These are phyloP conservation scores for Bubo scandiacus DNA, from an alignment of 2,113 vertebrate species.

Conservation along the genomic window DNA sequence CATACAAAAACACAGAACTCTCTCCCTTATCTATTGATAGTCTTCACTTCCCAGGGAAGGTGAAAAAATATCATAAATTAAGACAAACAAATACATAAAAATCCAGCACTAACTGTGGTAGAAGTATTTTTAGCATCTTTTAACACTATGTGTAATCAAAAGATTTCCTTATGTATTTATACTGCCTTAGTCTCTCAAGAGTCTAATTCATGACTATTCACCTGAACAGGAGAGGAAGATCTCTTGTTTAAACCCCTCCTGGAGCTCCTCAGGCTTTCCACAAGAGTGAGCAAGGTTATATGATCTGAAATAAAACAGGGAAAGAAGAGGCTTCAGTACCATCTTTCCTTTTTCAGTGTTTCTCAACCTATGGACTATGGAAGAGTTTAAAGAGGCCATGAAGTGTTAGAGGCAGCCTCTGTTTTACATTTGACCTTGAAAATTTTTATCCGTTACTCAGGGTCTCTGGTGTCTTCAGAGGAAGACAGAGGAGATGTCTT, in stretches of 20 bases:
- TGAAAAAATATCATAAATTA: not conserved
- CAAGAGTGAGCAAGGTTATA: slow-evolving; percentile 33
- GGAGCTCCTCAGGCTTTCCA: slow-evolving; percentile 35
- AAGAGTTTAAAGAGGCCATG: not conserved
- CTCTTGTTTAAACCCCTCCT: slow-evolving; percentile 17
- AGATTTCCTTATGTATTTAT: slow-evolving; percentile 18
- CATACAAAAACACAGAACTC: slow-evolving; percentile 69
- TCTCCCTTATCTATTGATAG: slow-evolving; percentile 65
- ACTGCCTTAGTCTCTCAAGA: not conserved
- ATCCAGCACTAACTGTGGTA: not conserved
- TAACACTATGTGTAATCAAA: slow-evolving; percentile 38
- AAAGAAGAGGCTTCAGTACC: not conserved
- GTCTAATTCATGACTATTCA: slow-evolving; percentile 21
- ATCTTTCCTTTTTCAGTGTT: not conserved
- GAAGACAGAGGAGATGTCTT: not conserved
- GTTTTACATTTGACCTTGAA: slow-evolving; percentile 34
- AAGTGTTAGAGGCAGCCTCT: not conserved
- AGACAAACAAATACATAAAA: slow-evolving; percentile 21
- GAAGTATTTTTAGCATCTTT: slow-evolving; percentile 21
- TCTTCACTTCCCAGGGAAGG: slow-evolving; percentile 10
- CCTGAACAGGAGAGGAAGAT: slow-evolving; percentile 41
- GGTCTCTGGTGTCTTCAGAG: not conserved
- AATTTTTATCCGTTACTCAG: not conserved
- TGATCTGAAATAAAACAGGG: slow-evolving; percentile 41
- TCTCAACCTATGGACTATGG: not conserved